A percentile compares a stretch with the other conserved stretches of the same genome.
These are phyloP conservation scores for Propithecus deckenii DNA, from an alignment of 2,797 vertebrate genomes.

Conservation along the genomic window DNA sequence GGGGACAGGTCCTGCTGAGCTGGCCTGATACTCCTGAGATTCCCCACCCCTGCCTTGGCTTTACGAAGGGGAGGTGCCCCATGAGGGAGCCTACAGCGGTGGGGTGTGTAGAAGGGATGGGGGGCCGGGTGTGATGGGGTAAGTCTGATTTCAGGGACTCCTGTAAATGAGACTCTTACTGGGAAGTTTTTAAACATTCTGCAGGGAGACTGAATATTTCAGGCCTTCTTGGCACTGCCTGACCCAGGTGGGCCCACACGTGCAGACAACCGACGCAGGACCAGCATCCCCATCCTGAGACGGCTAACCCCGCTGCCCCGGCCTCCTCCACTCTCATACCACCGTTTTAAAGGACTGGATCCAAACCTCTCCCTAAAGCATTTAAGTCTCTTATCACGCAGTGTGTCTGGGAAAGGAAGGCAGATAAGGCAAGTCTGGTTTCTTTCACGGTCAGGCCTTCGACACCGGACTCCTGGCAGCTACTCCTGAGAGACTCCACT, in stretches of 20 bases:
- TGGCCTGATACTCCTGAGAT: neutral
- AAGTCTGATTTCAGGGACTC: neutral
- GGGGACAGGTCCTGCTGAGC: neutral
- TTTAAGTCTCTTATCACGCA: constrained; percentile 60
- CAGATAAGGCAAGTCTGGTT: constrained; percentile 77
- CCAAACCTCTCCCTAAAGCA: constrained; percentile 45
- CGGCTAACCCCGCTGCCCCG: accelerated
- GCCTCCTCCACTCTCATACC: constrained; percentile 33
- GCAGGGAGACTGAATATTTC: neutral
- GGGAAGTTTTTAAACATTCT: neutral
- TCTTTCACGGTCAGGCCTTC: constrained; percentile 60
- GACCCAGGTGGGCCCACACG: accelerated
- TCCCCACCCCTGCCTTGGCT: neutral
- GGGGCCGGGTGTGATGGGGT: neutral
- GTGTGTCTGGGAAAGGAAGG: constrained; percentile 66
- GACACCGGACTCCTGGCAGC: constrained; percentile 50
- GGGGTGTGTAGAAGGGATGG: too few species aligned
- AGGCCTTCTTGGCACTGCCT: neutral
- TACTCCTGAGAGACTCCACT: neutral
- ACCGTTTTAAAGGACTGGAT: constrained; percentile 18
- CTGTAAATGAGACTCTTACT: neutral
- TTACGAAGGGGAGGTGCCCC: neutral
- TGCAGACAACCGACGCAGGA: neutral
- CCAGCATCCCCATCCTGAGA: neutral
- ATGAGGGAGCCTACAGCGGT: neutral